A percentile compares a stretch with the other conserved stretches of the same genome.
phyloP scores from a whole-genome alignment of 2,888 invertebrate genomes.

The Cantharis nigra region DNA sequence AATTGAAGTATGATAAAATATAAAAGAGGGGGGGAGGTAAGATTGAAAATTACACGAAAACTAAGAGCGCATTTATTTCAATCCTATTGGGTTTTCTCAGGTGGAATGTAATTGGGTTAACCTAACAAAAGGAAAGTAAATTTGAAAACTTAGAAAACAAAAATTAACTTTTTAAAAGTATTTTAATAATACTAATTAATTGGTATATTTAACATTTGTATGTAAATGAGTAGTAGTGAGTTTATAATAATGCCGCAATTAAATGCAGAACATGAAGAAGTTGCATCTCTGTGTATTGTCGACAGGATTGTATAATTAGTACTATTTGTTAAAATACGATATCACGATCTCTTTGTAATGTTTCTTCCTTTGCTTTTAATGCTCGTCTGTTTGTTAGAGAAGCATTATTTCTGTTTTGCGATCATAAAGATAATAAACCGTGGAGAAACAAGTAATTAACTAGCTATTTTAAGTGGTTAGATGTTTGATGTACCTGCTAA shows the following conservation, averaged over 20 bases:
- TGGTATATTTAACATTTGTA: not conserved
- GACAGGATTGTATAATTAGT: slow-evolving; percentile 25
- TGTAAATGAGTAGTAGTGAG: not conserved
- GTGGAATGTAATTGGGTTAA: not conserved
- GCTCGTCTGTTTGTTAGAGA: slow-evolving; percentile 11
- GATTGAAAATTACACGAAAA: not conserved
- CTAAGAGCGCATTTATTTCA: not conserved
- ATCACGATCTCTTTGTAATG: slow-evolving; percentile 26
- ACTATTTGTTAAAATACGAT: slow-evolving; percentile 26
- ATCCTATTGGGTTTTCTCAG: not conserved
- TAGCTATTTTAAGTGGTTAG: slow-evolving; percentile 1
- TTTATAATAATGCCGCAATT: slow-evolving; percentile 11
- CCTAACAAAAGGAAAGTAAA: not conserved
- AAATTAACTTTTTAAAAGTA: not conserved
- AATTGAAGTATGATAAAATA: not conserved
- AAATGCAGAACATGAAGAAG: slow-evolving; percentile 17
- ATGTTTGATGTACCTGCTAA: slow-evolving; percentile 1
- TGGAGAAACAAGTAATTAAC: slow-evolving; percentile 4
- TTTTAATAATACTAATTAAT: not conserved
- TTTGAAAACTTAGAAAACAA: not conserved
- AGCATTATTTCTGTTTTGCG: slow-evolving; percentile 18
- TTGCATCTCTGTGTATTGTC: slow-evolving; percentile 14
- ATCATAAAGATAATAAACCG: slow-evolving; percentile 9
- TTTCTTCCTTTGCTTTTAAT: slow-evolving; percentile 20
- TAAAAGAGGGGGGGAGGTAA: not conserved